Percentiles rank a stretch among this genome's conserved stretches.
Conservation (phyloP, 2,113 vertebrate species). For the Pica pica region DNA sequence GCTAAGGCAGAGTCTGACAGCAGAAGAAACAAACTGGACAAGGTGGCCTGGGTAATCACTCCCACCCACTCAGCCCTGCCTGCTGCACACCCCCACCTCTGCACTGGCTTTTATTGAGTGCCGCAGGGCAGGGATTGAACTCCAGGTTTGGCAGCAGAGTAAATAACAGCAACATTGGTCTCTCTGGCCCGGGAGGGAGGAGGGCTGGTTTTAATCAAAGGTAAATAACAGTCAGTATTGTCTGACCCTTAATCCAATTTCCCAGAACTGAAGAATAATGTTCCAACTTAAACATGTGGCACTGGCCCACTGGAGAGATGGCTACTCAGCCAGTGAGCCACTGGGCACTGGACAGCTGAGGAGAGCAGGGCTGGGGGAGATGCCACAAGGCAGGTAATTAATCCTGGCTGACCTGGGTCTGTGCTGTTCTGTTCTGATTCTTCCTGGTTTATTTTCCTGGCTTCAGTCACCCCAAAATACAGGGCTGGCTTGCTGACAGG, state of each 20-base stretch:
- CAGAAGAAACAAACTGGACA: neutral
- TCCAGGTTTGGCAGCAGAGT: constrained; percentile 49
- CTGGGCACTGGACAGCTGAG: neutral
- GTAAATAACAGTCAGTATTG: constrained; percentile 57
- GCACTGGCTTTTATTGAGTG: neutral
- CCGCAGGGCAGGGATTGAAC: constrained; percentile 42
- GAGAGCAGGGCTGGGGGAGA: neutral
- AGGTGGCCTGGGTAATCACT: neutral
- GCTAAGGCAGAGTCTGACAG: neutral
- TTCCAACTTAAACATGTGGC: neutral
- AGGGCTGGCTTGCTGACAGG: neutral
- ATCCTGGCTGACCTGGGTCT: neutral
- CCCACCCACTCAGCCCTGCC: neutral
- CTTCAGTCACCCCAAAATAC: neutral
- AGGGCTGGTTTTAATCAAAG: constrained; percentile 62
- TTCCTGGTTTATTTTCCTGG: neutral
- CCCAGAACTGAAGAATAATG: constrained; percentile 38
- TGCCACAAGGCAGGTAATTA: neutral
- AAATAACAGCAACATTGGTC: constrained; percentile 54
- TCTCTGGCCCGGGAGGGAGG: neutral
- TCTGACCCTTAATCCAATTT: constrained; percentile 64
- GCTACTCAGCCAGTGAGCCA: neutral
- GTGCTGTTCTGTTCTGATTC: neutral
- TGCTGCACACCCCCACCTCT: neutral
- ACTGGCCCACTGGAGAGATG: neutral